Percentiles rank a stretch among this genome's conserved stretches.
These are phyloP conservation scores for Syngnathus acus DNA, from an alignment of 2,797 vertebrate species.

Conservation along the genomic window DNA sequence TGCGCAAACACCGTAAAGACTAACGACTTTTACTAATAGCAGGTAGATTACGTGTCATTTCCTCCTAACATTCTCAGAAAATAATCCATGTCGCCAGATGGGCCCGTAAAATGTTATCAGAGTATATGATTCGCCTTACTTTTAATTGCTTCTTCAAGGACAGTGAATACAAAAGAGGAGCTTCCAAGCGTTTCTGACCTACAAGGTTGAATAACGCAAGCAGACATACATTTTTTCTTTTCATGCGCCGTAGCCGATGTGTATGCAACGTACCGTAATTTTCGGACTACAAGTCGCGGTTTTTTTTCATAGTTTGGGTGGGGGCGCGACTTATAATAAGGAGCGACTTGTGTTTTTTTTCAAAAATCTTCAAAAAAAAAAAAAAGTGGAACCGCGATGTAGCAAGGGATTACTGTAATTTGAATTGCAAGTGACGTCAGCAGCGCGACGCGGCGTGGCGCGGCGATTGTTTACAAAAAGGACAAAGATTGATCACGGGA, in stretches of 20 bases:
- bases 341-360: no score
- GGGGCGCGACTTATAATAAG: no score
- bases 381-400: no score
- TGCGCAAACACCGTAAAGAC: not conserved
- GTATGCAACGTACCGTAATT: not conserved
- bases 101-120: slow-evolving; percentile 1
- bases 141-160: slow-evolving; percentile 6
- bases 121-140: not conserved
- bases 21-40: not conserved
- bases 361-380: no score
- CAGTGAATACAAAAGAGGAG: not conserved
- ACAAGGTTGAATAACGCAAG: not conserved
- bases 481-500: no score
- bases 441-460: no score
- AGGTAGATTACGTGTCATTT: not conserved
- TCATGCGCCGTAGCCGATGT: not conserved
- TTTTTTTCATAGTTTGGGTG: no score
- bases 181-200: not conserved
- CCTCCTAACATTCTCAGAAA: not conserved
- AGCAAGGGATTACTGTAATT: no score
- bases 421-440: no score
- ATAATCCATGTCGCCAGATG: not conserved
- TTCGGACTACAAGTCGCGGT: no score
- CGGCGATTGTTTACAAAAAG: no score
- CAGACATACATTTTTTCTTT: not conserved